Base-by-base conservation (phyloP, 2,888 invertebrate genomes). In the Boloria selene region DNA sequence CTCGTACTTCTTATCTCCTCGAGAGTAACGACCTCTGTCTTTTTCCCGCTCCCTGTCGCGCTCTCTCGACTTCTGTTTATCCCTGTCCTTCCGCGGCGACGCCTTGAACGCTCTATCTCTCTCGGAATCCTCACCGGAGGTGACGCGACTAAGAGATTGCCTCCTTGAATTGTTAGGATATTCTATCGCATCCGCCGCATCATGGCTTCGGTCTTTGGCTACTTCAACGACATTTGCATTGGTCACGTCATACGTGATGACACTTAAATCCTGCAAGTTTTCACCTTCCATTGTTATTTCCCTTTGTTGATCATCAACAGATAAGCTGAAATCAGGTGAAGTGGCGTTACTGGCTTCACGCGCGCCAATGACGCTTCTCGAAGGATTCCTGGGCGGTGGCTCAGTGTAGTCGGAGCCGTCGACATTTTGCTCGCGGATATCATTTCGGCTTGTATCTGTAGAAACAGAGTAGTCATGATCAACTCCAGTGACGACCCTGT, bases 251-350 rank as follows among this genome's bases (percentile, higher is more conserved):
- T 93, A 79, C 10, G 90, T 86, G 55, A 85, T 81, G 49, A 80
- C 75, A 73, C 90, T 89, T 68, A 91, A 74, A 71, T 92, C 92
- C 72, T 90, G 89, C 65, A 92, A 77, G 77, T 94, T 94, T 75
- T 94, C 94, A 0, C 94, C 94, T 73, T 94, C 94, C 83, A 94
- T 87, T 51, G 88, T 92, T 13, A 93, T 80, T 75, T 94, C 94
- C 45, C 94, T 84, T 70, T 93, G 94, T 61, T 86, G 83, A 13
- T 84, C 86, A 17, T 84, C 86, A 1, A 81, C 78, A 13, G 83
- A 75, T 14, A 83, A 74, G 58, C 74, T 75, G 61, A 77, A 86
- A 31, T 85, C 86, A 0, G 81, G 77, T 1, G 87, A 75, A 0
- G 78, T 74, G 10, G 82, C 81, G 55, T 76, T 79, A 62, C 72